Evolutionary conservation across 2,113 vertebrate species (phyloP), one percentile per base, ranked within the genome.

Genomic region (Bettongia penicillata): DNA sequence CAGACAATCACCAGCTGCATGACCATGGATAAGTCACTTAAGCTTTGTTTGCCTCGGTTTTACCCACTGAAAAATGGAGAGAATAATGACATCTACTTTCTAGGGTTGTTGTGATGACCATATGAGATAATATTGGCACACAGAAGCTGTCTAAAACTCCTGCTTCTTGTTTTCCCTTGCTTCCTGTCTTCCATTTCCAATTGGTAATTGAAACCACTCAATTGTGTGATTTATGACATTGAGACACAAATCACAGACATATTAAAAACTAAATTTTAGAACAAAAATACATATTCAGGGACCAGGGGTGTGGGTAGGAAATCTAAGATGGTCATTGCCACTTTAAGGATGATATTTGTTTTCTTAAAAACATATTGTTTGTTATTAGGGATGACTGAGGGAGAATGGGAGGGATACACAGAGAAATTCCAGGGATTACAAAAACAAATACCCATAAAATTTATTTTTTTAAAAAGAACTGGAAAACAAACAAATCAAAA

Each of bases 271-370:
- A 3, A 90, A 8, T 91, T 94, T 90, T 37, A 24, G 3, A 90
- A 90, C 2, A 26, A 77, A 94, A 89, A 53, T 91, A 53, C 25
- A 84, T 26, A 43, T 68, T 68, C 28, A 93, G 94, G 3, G 77
- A 90, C 43, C 92, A 91, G 49, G 93, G 28, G 95, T 68, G 61
- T 61, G 31, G 50, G 93, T 97, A 77, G 92, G 55, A 89, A 94
- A 97, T 91, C 90, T 28, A 37, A 95, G 48, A 12, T 12, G 23
- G 95, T 92, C 22, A 52, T 24, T 93, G 10, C 43, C 48, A 26
- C 24, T 24, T 61, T 28, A 61, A 61, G 57, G 57, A 61, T 61
- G 57, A 3, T 61, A 16, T 16, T 68, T 68, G 12, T 68, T 68
- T 61, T 31, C 57, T 61, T 61, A 52, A 52, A 52, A 52, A 19